phyloP scores from a whole-genome alignment of 2,888 invertebrate genomes.

The Macrosoma leucophasiata region DNA sequence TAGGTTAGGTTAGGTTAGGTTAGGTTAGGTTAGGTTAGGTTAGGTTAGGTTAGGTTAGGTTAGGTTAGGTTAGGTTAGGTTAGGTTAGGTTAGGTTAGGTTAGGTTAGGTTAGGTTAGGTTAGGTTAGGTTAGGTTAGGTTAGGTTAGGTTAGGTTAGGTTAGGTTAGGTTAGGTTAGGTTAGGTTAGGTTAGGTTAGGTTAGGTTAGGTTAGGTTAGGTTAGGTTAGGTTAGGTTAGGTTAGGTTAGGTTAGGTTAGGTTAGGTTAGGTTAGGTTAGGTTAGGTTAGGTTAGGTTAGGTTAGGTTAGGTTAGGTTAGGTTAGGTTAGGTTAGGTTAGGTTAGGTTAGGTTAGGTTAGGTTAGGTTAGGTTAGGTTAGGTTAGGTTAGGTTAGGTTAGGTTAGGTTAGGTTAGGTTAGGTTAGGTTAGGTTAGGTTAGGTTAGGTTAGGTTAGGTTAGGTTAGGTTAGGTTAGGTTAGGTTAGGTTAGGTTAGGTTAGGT shows the following conservation, averaged over 20 bases:
- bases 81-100: conserved; percentile 16
- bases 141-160: conserved; percentile 11
- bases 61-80: conserved; percentile 16
- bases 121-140: conserved; percentile 12
- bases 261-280: conserved; percentile 11
- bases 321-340: conserved; percentile 7
- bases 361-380: conserved; percentile 18
- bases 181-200: conserved; percentile 13
- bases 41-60: conserved; percentile 15
- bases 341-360: conserved; percentile 18
- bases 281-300: conserved; percentile 14
- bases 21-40: conserved; percentile 17
- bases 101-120: conserved; percentile 11
- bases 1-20: conserved; percentile 19
- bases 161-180: conserved; percentile 11
- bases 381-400: conserved; percentile 20
- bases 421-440: conserved; percentile 20
- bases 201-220: conserved; percentile 10
- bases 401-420: conserved; percentile 26
- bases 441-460: conserved; percentile 17
- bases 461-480: conserved; percentile 19
- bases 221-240: conserved; percentile 10
- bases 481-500: conserved; percentile 17
- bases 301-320: conserved; percentile 15
- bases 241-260: conserved; percentile 13